phyloP scores from a whole-genome alignment of 2,113 vertebrate genomes.

The Ivindomyrus marchei region DNA sequence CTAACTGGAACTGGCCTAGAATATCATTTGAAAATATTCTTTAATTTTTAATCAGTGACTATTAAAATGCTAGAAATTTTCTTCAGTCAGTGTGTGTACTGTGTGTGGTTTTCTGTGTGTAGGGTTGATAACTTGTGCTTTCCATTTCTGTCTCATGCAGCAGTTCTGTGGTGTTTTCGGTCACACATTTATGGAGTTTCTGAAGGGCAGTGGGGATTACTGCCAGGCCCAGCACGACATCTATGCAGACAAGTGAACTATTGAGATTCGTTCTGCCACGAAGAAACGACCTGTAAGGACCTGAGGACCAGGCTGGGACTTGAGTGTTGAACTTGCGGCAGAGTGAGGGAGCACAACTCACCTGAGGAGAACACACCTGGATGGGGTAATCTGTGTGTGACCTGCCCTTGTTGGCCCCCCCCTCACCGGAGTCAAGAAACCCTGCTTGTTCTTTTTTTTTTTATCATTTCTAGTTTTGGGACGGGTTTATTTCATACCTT shows the following conservation, averaged over 20 bases:
- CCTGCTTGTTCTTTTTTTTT: slow-evolving; percentile 67
- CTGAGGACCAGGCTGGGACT: slow-evolving; percentile 58
- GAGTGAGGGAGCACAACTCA: slow-evolving; percentile 70
- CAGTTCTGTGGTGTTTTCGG: slow-evolving; percentile 99
- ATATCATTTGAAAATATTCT: neutral
- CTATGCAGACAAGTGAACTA: slow-evolving; percentile 99
- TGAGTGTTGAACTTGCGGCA: slow-evolving; percentile 62
- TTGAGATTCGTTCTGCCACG: slow-evolving; percentile 77
- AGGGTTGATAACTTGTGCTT: neutral
- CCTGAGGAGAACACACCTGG: slow-evolving; percentile 82
- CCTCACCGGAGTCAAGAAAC: slow-evolving; percentile 77
- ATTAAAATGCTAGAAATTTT: neutral
- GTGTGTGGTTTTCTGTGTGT: neutral
- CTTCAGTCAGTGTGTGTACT: neutral
- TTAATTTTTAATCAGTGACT: neutral
- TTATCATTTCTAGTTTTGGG: slow-evolving; percentile 44
- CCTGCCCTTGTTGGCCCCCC: slow-evolving; percentile 87
- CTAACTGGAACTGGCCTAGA: neutral
- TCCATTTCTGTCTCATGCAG: slow-evolving; percentile 57
- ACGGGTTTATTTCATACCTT: slow-evolving; percentile 43
- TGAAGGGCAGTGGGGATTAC: slow-evolving; percentile 99
- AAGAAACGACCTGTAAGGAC: slow-evolving; percentile 70
- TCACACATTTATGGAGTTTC: slow-evolving; percentile 99
- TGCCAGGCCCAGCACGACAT: slow-evolving; percentile 99
- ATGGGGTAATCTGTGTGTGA: slow-evolving; percentile 97